phyloP scores from a whole-genome alignment of 2,888 invertebrate genomes.

The Campaea margaritaria region DNA sequence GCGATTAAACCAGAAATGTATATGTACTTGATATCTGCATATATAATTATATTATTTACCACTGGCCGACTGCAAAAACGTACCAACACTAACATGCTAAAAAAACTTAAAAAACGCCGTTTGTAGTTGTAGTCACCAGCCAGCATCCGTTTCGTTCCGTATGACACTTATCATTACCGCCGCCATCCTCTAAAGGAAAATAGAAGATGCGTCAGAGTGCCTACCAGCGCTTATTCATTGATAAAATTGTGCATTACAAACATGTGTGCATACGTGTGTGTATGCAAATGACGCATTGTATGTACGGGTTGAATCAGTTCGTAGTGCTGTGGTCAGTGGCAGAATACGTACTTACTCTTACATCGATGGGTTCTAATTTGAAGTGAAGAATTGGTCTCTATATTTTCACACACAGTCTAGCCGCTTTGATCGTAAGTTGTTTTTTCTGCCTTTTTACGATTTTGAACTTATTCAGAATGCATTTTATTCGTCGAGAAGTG shows the following conservation, averaged over 20 bases:
- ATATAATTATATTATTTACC: background rate
- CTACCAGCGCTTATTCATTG: conserved; percentile 48
- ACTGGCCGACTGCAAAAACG: too few species aligned
- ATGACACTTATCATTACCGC: conserved; percentile 12
- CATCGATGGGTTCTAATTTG: background rate
- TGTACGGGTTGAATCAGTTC: conserved; percentile 56
- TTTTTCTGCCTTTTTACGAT: too few species aligned
- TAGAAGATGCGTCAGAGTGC: conserved; percentile 48
- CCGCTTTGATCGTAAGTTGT: too few species aligned
- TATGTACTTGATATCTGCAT: too few species aligned
- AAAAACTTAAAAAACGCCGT: too few species aligned
- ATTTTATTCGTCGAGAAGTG: too few species aligned
- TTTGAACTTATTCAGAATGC: too few species aligned
- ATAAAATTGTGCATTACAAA: conserved; percentile 50
- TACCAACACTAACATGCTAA: too few species aligned
- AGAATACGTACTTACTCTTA: background rate
- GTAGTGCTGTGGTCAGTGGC: conserved; percentile 32
- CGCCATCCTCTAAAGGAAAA: conserved; percentile 12
- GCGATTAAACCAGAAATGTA: too few species aligned
- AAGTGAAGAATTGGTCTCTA: background rate
- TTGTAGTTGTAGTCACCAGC: too few species aligned
- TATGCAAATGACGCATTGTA: conserved; percentile 65
- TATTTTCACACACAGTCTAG: too few species aligned
- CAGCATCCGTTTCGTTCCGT: background rate
- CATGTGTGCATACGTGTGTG: conserved; percentile 43